Evolutionary conservation across 1,140 invertebrate species (phyloP), one percentile per base, ranked within the genome.

Genomic region (Rhagoletis pomonella): DNA sequence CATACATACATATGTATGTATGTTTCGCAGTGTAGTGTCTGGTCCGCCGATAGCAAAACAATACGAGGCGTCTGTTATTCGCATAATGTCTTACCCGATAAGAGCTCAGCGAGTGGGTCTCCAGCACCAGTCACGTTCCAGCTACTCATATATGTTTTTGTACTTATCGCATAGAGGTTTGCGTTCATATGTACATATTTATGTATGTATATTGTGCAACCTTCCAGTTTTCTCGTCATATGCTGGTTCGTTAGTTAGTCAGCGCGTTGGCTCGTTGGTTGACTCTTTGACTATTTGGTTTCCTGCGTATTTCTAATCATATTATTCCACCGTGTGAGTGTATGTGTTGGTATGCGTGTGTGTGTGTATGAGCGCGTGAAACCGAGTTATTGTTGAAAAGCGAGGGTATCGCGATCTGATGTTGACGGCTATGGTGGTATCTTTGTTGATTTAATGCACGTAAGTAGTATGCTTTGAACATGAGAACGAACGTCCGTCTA

Each of bases 251-350:
- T 64, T 64, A 64, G 60, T n/a, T 12, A 4, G 69, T 50, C 47
- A 42, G 44, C 39, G 44, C 42, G 42, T 50, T n/a, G 39, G 42
- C 65, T 69, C 62, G 17, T 4, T 42, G 14, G 69, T 50, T 73
- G 69, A 73, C 39, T 73, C 42, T 42, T 73, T 17, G 12, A 73
- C 69, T 73, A 73, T 73, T 73, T 73, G 44, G 39, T 73, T 73
- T 73, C 69, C 44, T 73, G 69, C 7, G 69, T 39, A 47, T 73
- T 73, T 39, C 69, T 73, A 47, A 73, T 47, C 42, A 17, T 73
- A 73, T 73, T 73, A 42, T 50, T 73, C 17, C 1, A 50, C 12
- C 44, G 39, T 47, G 69, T 73, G 39, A 73, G 65, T 69, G 65
- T 2, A 12, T 42, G 69, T 42, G 12, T 1, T 47, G 17, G 4